phyloP scores from a whole-genome alignment of 2,797 vertebrate genomes.

The Oophaga sylvatica region DNA sequence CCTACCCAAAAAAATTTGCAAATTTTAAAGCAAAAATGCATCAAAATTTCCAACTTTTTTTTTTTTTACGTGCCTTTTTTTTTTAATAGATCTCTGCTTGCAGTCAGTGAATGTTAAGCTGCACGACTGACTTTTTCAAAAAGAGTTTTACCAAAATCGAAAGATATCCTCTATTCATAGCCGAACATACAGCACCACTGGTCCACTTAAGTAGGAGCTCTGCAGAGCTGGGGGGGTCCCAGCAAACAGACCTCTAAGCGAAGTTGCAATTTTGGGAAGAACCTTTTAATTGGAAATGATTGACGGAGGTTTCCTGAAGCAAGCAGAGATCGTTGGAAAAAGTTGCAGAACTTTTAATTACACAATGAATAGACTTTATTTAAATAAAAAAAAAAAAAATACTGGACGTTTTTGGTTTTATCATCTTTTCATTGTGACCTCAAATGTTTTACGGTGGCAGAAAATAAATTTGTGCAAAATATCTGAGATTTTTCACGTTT shows the following conservation, averaged over 20 bases:
- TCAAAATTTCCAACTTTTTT: too few relatives aligned
- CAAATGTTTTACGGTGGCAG: constrained; percentile 66
- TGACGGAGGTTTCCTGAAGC: neutral
- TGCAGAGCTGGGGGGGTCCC: too few relatives aligned
- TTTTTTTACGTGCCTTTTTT: neutral
- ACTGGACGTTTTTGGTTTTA: neutral
- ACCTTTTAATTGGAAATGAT: neutral
- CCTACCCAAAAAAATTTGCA: too few relatives aligned
- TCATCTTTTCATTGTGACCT: neutral
- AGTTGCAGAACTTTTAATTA: neutral
- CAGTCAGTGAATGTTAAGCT: neutral
- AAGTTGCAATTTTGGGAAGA: too few relatives aligned
- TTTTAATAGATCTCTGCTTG: neutral
- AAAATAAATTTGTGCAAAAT: constrained; percentile 74
- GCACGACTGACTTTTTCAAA: neutral
- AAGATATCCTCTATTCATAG: too few relatives aligned
- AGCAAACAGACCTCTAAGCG: too few relatives aligned
- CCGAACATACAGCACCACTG: too few relatives aligned
- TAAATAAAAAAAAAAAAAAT: too few relatives aligned
- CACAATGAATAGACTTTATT: neutral
- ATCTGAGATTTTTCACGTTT: constrained; percentile 53
- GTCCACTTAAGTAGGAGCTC: too few relatives aligned
- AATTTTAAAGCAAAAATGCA: too few relatives aligned
- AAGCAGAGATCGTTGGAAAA: neutral
- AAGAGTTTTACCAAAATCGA: too few relatives aligned